Conservation (phyloP, 2,888 invertebrate species). For the Clepsis dumicolana region DNA sequence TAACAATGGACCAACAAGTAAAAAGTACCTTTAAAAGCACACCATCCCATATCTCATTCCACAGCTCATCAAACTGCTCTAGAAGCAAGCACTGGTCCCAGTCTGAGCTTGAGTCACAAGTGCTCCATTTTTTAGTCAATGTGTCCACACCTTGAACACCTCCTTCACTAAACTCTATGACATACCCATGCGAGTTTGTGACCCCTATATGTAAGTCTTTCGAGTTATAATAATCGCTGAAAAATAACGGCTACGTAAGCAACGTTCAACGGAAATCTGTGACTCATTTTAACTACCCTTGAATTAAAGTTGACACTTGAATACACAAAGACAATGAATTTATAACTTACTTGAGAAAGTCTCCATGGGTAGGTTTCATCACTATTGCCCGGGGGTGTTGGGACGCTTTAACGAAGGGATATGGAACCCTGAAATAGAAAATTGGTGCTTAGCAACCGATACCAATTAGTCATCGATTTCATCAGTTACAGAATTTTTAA, state of each 20-base stretch:
- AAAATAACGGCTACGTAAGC: constrained; percentile 55
- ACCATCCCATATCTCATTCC: constrained; percentile 93
- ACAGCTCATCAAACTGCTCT: constrained; percentile 89
- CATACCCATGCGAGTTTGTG: constrained; percentile 92
- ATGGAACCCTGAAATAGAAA: constrained; percentile 89
- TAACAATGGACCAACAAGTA: neutral
- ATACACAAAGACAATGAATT: constrained; percentile 41
- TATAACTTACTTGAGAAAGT: constrained; percentile 92
- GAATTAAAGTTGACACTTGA: constrained; percentile 31
- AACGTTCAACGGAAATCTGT: constrained; percentile 47
- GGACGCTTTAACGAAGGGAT: constrained; percentile 93
- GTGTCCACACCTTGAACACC: constrained; percentile 88
- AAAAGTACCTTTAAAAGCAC: constrained; percentile 85
- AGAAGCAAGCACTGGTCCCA: constrained; percentile 91
- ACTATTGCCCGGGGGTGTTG: constrained; percentile 93
- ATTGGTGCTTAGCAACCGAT: constrained; percentile 65
- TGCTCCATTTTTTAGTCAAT: constrained; percentile 88
- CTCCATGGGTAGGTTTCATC: constrained; percentile 94
- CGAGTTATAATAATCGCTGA: constrained; percentile 92
- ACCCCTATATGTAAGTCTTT: constrained; percentile 96
- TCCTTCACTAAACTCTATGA: constrained; percentile 94
- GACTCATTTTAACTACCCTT: constrained; percentile 48
- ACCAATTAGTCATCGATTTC: constrained; percentile 41
- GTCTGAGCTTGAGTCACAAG: constrained; percentile 82
- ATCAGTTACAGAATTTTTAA: constrained; percentile 10